Conservation (phyloP, 2,797 vertebrate genomes). For the Sebastes kiyomatsui region DNA sequence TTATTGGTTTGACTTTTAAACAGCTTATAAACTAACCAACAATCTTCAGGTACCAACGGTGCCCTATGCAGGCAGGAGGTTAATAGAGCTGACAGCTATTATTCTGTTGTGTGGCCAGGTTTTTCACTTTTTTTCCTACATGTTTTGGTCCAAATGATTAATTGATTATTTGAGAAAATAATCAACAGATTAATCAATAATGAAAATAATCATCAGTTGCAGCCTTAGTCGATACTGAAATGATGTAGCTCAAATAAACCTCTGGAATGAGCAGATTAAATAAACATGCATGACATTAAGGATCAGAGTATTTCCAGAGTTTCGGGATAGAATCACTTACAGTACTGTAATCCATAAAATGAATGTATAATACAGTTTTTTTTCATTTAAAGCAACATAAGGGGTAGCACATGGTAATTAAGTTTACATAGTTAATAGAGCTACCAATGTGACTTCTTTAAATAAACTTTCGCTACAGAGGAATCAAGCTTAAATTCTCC, state of each 20-base stretch:
- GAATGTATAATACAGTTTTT: background rate
- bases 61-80: too few relatives aligned
- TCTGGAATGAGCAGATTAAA: background rate
- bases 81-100: background rate
- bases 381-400: background rate
- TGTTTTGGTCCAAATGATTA: background rate
- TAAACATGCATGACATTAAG: background rate
- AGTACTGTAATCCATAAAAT: background rate
- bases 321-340: background rate
- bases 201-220: background rate
- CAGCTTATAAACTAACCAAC: background rate
- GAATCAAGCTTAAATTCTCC: background rate
- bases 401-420: background rate
- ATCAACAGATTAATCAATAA: background rate
- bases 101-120: background rate
- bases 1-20: background rate
- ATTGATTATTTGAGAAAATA: background rate
- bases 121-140: background rate
- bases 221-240: background rate
- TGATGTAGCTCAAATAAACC: background rate
- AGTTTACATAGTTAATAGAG: background rate
- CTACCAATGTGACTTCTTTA: background rate
- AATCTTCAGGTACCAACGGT: background rate
- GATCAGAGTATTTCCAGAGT: background rate
- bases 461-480: background rate